Base-by-base conservation (phyloP, 2,113 vertebrate genomes). In the Scortum barcoo region DNA sequence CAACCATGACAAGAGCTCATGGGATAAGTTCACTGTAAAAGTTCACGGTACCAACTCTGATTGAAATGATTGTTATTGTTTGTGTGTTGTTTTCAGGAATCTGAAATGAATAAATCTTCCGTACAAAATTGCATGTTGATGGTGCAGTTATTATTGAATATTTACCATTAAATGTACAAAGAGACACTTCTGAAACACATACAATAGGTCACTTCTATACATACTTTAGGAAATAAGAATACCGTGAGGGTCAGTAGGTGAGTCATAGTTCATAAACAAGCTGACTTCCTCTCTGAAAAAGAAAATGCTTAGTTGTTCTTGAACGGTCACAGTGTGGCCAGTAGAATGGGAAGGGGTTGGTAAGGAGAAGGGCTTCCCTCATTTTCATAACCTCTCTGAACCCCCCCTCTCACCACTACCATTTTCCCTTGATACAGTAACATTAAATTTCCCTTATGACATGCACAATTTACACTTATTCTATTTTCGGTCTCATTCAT, bases 281-380 rank as follows among this genome's bases (percentile, higher is more conserved):
- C n/a, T 22, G 20, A 84, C 72, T 90, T 90, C 80, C 87, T 83
- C 42, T 75, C n/a, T 38, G 30, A 63, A 46, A 78, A 17, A 69
- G 83, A 83, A 76, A 86, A 75, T 53, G 42, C 33, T 69, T 36
- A 48, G 72, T 24, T 63, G 13, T 6, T 28, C 7, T 51, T 67
- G n/a, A 61, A 72, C 26, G 40, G 24, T 61, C 1, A 46, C 36
- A 2, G 7, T 26, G 67, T 57, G 46, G 48, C 84, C 30, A 72
- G 14, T 1, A 2, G 17, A 74, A 50, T n/a, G 11, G 57, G 76
- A 86, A 79, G 24, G 9, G 10, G 16, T 50, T 3, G 17, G n/a
- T 10, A 6, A 28, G 30, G 12, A 81, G 24, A 88, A 92, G 90
- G 91, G 88, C 81, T 87, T 93, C 89, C 91, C 90, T 93, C 83